Evolutionary conservation across 2,113 vertebrate genomes (phyloP).

Genomic region (Calypte anna): DNA sequence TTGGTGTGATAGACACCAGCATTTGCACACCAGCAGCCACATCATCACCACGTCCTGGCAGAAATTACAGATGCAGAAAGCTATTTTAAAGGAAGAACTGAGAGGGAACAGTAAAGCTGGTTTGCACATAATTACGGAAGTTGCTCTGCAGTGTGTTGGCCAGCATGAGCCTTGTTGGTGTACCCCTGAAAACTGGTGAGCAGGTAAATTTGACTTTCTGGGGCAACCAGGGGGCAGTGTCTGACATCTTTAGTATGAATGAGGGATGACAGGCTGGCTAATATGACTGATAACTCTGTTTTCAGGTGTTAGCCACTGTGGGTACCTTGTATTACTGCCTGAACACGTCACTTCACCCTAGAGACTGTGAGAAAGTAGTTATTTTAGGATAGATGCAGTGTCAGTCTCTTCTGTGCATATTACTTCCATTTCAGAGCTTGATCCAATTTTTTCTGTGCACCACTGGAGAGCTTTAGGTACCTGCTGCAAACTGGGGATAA

Average conservation of each 20-base stretch:
- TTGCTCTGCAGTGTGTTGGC: neutral
- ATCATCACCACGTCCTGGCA: neutral
- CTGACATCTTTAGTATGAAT: neutral
- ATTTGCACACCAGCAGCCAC: fast-evolving
- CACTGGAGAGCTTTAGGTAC: neutral
- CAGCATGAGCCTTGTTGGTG: neutral
- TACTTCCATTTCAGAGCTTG: neutral
- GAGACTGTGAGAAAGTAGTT: neutral
- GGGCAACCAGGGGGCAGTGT: fast-evolving
- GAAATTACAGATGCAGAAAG: neutral
- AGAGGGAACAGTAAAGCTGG: neutral
- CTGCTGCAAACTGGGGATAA: neutral
- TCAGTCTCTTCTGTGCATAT: neutral
- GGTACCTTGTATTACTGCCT: neutral
- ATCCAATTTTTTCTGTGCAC: neutral
- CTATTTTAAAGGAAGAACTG: neutral
- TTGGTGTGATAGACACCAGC: neutral
- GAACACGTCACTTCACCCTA: neutral
- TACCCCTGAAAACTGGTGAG: neutral
- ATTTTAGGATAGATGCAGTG: neutral
- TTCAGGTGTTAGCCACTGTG: neutral
- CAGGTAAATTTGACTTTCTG: neutral
- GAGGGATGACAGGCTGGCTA: neutral
- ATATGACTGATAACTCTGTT: neutral
- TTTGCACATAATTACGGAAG: neutral